Conservation (phyloP, 2,113 vertebrate genomes). For the Trinectes maculatus region DNA sequence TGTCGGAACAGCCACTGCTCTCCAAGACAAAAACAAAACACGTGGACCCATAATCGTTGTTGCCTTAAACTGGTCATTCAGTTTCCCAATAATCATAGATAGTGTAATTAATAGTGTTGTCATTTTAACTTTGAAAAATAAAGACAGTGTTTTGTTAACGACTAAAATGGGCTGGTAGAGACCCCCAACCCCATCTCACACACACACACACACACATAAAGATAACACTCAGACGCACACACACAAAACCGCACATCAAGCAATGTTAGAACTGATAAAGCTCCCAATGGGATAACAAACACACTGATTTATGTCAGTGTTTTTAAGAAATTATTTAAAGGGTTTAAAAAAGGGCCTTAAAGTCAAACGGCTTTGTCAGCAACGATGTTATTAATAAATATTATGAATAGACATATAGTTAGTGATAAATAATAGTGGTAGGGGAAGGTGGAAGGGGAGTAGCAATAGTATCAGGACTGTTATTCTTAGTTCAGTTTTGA, state of each 20-base stretch:
- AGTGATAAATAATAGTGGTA: neutral
- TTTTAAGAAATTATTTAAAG: too few relatives aligned
- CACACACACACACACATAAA: neutral
- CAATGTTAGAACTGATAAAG: neutral
- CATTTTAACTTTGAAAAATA: too few relatives aligned
- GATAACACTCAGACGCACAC: neutral
- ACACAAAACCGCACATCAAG: too few relatives aligned
- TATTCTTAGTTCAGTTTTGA: too few relatives aligned
- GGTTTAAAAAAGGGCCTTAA: too few relatives aligned
- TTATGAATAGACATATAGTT: neutral
- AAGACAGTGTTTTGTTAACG: neutral
- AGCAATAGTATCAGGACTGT: too few relatives aligned
- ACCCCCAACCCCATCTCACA: neutral
- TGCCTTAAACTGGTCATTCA: rapidly evolving
- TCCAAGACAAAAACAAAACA: neutral
- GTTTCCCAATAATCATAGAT: slow-evolving; percentile 13
- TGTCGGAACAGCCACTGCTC: neutral
- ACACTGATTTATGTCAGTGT: neutral
- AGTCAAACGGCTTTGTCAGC: neutral
- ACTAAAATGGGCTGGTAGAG: neutral
- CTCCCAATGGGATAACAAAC: neutral
- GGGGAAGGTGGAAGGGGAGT: neutral
- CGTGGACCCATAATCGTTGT: neutral
- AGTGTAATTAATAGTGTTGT: neutral
- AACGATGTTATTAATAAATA: neutral